Evolutionary conservation across 2,113 vertebrate genomes (phyloP).

Genomic region (Zapus hudsonius): DNA sequence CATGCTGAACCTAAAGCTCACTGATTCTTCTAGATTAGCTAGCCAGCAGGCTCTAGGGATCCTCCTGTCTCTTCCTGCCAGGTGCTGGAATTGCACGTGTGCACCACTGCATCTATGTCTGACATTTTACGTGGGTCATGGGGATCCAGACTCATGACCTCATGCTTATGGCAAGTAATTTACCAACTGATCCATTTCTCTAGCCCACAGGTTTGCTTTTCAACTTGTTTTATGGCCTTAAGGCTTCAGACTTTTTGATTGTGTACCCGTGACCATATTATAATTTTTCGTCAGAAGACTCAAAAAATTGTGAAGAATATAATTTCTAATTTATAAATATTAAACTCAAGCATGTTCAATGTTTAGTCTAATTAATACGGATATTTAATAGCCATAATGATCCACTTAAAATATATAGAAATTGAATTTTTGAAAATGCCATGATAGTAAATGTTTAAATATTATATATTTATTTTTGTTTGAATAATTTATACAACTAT

Average conservation of each 20-base stretch:
- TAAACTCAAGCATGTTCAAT: not conserved
- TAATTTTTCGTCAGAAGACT: not conserved
- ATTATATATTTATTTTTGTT: not conserved
- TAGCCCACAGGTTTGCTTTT: not conserved
- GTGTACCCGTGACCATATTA: not conserved
- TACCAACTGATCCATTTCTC: too few species aligned
- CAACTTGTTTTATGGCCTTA: not conserved
- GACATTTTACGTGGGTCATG: too few species aligned
- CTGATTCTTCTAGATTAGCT: too few species aligned
- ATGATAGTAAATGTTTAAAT: not conserved
- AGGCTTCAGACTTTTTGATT: conserved; percentile 8
- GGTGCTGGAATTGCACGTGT: too few species aligned
- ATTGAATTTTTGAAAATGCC: not conserved
- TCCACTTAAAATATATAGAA: not conserved
- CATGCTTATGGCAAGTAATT: too few species aligned
- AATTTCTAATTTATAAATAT: conserved; percentile 22
- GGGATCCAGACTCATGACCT: too few species aligned
- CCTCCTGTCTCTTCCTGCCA: too few species aligned
- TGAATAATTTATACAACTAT: conserved; percentile 11
- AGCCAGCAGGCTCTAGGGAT: too few species aligned
- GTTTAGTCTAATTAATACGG: conserved; percentile 14
- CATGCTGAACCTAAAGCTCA: too few species aligned
- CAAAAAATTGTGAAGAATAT: conserved; percentile 4
- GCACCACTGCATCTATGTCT: too few species aligned
- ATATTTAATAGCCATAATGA: not conserved